These are phyloP conservation scores for Leptinotarsa undecemlineata DNA, from an alignment of 1,140 invertebrate genomes.

Conservation along the genomic window DNA sequence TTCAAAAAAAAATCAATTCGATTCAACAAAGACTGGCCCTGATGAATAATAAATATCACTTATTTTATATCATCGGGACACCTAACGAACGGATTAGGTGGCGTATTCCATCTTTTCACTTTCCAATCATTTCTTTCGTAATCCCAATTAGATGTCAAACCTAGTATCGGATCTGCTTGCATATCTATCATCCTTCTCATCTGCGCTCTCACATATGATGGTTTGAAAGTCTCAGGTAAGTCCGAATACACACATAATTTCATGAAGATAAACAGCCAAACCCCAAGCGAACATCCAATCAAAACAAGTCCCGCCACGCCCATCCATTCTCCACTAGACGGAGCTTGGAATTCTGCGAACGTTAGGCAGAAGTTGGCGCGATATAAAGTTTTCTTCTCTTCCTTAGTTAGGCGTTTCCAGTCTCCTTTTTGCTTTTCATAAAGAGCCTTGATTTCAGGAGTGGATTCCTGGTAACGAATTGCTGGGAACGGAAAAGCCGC, in stretches of 20 bases:
- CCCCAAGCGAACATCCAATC: slow-evolving; percentile 30
- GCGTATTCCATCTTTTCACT: slow-evolving; percentile 33
- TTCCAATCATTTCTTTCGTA: slow-evolving; percentile 70
- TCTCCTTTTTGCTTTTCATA: slow-evolving; percentile 45
- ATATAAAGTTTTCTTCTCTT: slow-evolving; percentile 44
- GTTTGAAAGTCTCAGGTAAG: slow-evolving; percentile 26
- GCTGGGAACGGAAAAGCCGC: slow-evolving; percentile 38
- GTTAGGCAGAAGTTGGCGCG: slow-evolving; percentile 42
- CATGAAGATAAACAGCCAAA: slow-evolving; percentile 38
- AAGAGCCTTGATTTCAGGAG: slow-evolving; percentile 37
- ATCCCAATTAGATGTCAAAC: slow-evolving; percentile 68
- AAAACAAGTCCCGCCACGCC: slow-evolving; percentile 28
- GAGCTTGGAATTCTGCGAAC: slow-evolving; percentile 39
- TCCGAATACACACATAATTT: slow-evolving; percentile 25
- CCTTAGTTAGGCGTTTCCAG: slow-evolving; percentile 39
- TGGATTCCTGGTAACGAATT: slow-evolving; percentile 38
- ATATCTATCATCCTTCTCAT: slow-evolving; percentile 77
- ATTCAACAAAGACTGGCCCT: no score
- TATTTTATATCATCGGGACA: slow-evolving; percentile 32
- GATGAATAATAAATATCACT: not conserved
- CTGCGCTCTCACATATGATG: slow-evolving; percentile 61
- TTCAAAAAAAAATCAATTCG: no score
- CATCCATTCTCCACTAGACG: slow-evolving; percentile 32
- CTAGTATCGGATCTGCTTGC: slow-evolving; percentile 75
- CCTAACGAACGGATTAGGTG: slow-evolving; percentile 42